Percentiles rank a stretch among this genome's conserved stretches.
Conservation (phyloP, 2,797 vertebrate genomes). For the Alcedo quadribrachys region DNA sequence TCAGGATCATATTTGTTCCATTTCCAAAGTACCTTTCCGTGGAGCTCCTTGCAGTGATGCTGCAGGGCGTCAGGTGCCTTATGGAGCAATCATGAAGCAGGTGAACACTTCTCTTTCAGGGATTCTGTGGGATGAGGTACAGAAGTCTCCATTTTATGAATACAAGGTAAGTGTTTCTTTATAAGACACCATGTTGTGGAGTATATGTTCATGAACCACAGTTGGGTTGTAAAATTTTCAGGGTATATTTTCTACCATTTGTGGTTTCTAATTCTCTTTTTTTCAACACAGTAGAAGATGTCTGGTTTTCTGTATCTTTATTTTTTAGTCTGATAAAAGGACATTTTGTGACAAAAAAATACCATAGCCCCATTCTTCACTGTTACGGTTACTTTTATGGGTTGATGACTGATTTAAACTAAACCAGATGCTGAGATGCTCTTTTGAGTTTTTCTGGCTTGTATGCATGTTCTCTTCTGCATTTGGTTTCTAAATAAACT, state of each 20-base stretch:
- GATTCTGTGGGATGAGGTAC: conserved; percentile 85
- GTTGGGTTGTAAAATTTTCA: neutral
- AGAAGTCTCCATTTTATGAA: conserved; percentile 90
- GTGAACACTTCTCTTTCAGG: conserved; percentile 86
- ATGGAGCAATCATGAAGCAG: conserved; percentile 87
- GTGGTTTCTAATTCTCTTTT: neutral
- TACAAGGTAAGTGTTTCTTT: conserved; percentile 82
- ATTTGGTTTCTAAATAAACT: neutral
- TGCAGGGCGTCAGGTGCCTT: conserved; percentile 87
- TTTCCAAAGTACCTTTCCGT: conserved; percentile 86
- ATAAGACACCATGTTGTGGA: neutral
- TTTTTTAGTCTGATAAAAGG: neutral
- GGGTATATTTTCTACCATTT: neutral
- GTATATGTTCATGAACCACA: neutral
- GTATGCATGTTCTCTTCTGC: neutral
- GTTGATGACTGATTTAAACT: neutral
- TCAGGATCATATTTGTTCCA: conserved; percentile 85
- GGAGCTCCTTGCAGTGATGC: conserved; percentile 93
- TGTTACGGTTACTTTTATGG: neutral
- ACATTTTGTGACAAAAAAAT: neutral
- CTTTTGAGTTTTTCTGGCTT: neutral
- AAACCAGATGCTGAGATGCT: neutral
- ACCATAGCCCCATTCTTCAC: neutral
- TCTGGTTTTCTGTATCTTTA: neutral
- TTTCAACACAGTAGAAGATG: neutral